A percentile compares a stretch with the other conserved stretches of the same genome.
Evolutionary conservation across 1,140 invertebrate species (phyloP).

Genomic region (Campoletis sonorensis): DNA sequence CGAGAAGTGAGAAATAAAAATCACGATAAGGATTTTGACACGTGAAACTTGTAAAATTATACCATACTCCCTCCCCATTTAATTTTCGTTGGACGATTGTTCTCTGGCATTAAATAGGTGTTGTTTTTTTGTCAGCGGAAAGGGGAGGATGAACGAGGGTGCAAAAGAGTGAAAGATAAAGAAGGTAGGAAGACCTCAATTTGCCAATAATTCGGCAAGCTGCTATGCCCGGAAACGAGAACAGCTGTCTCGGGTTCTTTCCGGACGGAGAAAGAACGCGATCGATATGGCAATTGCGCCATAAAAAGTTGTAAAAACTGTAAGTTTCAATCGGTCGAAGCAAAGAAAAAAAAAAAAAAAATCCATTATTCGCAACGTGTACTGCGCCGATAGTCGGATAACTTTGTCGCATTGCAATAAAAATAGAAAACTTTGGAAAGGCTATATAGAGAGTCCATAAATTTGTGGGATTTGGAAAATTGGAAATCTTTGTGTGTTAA

Average conservation of each 20-base stretch:
- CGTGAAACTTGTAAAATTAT: conserved; percentile 6
- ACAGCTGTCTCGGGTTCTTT: conserved; percentile 54
- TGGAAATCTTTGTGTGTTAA: background rate
- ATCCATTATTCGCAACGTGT: too few species aligned
- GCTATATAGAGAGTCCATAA: conserved; percentile 8
- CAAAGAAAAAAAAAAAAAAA: too few species aligned
- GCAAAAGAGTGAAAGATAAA: background rate
- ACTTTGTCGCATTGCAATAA: too few species aligned
- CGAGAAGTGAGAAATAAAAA: conserved; percentile 11
- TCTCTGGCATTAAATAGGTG: background rate
- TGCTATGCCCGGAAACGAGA: conserved; percentile 60
- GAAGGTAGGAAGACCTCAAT: conserved; percentile 57
- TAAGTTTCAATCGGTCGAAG: too few species aligned
- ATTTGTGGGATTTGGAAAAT: background rate
- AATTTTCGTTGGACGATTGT: background rate
- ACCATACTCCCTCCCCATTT: background rate
- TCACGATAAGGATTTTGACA: conserved; percentile 25
- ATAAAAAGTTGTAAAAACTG: too few species aligned
- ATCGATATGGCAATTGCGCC: too few species aligned
- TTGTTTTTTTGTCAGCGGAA: too few species aligned
- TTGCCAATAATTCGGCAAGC: conserved; percentile 61
- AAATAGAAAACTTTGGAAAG: too few species aligned
- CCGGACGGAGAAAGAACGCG: background rate
- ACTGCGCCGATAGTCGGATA: too few species aligned
- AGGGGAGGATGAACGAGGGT: too few species aligned